These are phyloP conservation scores for Psix sp. DNA, from an alignment of 1,140 invertebrate genomes.

Conservation along the genomic window DNA sequence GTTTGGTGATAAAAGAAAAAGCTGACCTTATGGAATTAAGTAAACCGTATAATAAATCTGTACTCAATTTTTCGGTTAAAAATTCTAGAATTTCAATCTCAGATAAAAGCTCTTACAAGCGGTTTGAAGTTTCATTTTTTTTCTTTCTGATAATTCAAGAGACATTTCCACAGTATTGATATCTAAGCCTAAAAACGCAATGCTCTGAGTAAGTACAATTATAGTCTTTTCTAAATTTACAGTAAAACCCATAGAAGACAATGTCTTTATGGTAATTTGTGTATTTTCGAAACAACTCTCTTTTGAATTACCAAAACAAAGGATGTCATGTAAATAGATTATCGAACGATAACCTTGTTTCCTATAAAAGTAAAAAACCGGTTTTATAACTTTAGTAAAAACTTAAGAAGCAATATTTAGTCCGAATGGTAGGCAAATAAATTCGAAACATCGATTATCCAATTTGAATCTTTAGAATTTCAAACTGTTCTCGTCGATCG, in stretches of 20 bases:
- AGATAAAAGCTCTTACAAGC: too few species aligned
- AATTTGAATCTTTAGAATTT: background rate
- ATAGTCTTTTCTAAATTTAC: background rate
- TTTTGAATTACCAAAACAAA: background rate
- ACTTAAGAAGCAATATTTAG: conserved; percentile 10
- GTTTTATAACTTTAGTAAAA: conserved; percentile 55
- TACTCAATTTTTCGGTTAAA: conserved; percentile 40
- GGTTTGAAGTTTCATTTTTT: conserved; percentile 2
- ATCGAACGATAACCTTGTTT: background rate
- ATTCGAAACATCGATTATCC: background rate
- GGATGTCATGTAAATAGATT: background rate
- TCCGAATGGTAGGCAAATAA: background rate
- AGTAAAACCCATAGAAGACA: background rate
- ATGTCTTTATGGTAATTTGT: background rate
- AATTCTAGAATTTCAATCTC: conserved; percentile 11
- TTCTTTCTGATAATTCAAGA: background rate
- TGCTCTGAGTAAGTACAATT: background rate
- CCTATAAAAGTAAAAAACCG: background rate
- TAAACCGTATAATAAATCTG: conserved; percentile 52
- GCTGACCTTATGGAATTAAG: conserved; percentile 35
- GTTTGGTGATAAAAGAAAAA: conserved; percentile 3
- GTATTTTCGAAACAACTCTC: background rate
- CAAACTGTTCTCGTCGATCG: background rate
- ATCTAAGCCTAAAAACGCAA: background rate
- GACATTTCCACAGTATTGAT: background rate